Conservation (phyloP, 2,113 vertebrate species). For the Stomatorhinus ivindoensis region DNA sequence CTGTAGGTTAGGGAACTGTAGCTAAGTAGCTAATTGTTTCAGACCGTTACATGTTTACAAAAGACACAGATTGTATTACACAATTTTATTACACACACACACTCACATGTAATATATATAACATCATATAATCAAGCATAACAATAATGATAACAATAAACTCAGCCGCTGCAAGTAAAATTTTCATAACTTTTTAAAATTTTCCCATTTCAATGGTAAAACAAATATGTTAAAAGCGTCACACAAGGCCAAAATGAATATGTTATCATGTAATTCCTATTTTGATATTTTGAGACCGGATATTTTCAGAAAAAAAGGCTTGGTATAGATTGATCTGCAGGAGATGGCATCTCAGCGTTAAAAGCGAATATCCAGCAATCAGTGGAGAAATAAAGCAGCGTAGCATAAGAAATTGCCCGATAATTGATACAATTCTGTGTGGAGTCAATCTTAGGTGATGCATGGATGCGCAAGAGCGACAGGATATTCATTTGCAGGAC, state of each 20-base stretch:
- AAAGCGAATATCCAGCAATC: neutral
- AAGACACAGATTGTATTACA: neutral
- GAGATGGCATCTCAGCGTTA: neutral
- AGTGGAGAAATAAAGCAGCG: neutral
- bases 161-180: neutral
- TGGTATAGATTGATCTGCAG: neutral
- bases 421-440: constrained; percentile 19
- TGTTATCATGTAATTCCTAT: neutral
- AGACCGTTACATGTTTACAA: neutral
- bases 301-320: neutral
- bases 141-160: neutral
- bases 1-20: neutral
- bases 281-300: neutral
- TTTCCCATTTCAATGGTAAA: neutral
- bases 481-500: constrained; percentile 13
- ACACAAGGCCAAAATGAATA: neutral
- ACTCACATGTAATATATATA: neutral
- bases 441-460: constrained; percentile 7
- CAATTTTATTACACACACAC: neutral
- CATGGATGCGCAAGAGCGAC: neutral
- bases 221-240: neutral
- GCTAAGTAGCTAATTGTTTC: neutral
- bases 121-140: neutral
- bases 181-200: neutral
- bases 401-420: neutral